Base-by-base conservation (phyloP, 2,797 vertebrate species). In the Pyrrhura leucotis region DNA sequence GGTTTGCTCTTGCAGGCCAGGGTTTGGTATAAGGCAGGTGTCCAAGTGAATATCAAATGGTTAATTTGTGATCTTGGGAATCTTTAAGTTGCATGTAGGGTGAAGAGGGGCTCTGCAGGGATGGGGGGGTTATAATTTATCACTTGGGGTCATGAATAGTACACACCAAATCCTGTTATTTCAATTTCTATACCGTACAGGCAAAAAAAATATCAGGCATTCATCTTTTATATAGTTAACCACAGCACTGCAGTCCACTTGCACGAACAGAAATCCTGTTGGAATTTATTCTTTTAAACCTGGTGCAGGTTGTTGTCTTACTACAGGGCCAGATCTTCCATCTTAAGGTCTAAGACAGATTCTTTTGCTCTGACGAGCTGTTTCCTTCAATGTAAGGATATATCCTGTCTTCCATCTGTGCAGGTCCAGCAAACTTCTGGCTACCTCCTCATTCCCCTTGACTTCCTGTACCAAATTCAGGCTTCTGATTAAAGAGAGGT, bases 121-220 rank as follows among this genome's bases (percentile, higher is more conserved):
- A 22, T 6, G 4, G 54, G 21, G 10, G 3, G 28, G 3, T 12
- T 5, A 2, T 25, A 35, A 4, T 48, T 51, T 58, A 17, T 44
- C 29, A 6, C 29, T 33, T 5, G 37, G 12, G 14, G 10, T 16
- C 12, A 12, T 17, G 35, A 37, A 31, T 31, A 1, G 1, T 42
- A 44, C 5, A 14, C 26, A 33, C 15, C 37, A 75, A 44, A 23
- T 19, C 56, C 20, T 1, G 12, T 44, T 39, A 26, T 47, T 33
- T 45, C 1, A 4, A 2, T 53, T 33, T 56, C 50, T n/a, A 2
- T 8, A 48, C 11, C 39, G 13, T 9, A 23, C 0, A 4, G 74
- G 78, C 45, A 79, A 61, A 85, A 39, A 9, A 9, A 54, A 17
- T n/a, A 47, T 54, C 63, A 47, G 25, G 81, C 22, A 13, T 22